phyloP scores from a whole-genome alignment of 2,888 invertebrate genomes.

The Automeris io region DNA sequence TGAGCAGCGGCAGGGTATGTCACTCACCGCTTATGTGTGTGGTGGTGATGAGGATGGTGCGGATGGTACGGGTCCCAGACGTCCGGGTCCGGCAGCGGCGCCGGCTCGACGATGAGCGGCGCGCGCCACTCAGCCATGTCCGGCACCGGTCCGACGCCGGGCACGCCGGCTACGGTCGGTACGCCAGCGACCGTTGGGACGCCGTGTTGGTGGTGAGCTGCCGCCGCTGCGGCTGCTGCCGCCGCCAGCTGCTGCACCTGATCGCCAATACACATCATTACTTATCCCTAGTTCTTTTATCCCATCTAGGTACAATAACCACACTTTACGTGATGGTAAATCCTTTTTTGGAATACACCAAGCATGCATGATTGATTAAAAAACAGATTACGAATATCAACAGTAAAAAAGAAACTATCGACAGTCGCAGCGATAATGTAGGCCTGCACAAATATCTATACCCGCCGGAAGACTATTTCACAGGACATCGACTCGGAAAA shows the following conservation, averaged over 20 bases:
- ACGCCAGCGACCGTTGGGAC: slow-evolving; percentile 27
- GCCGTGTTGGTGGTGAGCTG: slow-evolving; percentile 85
- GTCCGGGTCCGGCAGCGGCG: slow-evolving; percentile 62
- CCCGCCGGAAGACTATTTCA: no score
- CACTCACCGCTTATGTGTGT: slow-evolving; percentile 56
- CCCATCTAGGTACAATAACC: no score
- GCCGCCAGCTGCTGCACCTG: slow-evolving; percentile 88
- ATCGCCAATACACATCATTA: slow-evolving; percentile 9
- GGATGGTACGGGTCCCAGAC: slow-evolving; percentile 61
- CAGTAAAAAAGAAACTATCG: no score
- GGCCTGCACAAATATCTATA: no score
- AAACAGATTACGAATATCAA: no score
- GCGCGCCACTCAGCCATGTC: slow-evolving; percentile 85
- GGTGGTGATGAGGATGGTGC: slow-evolving; percentile 50
- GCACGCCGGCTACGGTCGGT: slow-evolving; percentile 34
- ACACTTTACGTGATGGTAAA: no score
- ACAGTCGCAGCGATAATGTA: no score
- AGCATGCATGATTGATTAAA: no score
- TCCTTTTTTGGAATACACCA: no score
- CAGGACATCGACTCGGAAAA: no score
- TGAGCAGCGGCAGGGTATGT: no score
- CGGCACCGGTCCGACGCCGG: slow-evolving; percentile 32
- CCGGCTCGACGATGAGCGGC: slow-evolving; percentile 89
- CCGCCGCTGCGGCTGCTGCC: slow-evolving; percentile 86
- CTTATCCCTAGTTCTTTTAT: neutral